phyloP scores from a whole-genome alignment of 2,113 vertebrate species.

The Ameiurus melas region DNA sequence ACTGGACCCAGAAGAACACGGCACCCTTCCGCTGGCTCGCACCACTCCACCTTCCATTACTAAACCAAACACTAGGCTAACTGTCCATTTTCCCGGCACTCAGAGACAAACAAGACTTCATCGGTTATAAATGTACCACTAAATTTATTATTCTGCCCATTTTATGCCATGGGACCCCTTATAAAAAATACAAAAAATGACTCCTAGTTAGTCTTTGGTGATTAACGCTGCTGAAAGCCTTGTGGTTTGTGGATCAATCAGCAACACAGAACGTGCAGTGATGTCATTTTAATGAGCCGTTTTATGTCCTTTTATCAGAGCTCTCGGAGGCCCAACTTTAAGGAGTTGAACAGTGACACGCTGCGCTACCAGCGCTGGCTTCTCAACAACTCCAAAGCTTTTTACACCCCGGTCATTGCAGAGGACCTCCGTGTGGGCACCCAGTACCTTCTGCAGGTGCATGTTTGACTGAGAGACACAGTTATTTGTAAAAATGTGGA shows the following conservation, averaged over 20 bases:
- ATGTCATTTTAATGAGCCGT: background rate
- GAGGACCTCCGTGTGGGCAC: conserved; percentile 92
- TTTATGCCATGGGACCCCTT: background rate
- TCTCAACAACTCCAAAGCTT: conserved; percentile 92
- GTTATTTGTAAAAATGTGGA: background rate
- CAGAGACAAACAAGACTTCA: conserved; percentile 33
- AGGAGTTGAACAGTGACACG: conserved; percentile 86
- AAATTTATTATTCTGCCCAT: conserved; percentile 22
- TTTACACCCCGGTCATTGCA: conserved; percentile 91
- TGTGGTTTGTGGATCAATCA: background rate
- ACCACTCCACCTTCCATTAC: conserved; percentile 43
- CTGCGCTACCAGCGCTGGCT: conserved; percentile 91
- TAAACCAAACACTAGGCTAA: conserved; percentile 30
- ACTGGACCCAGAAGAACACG: conserved; percentile 16
- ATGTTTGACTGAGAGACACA: conserved; percentile 6
- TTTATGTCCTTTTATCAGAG: conserved; percentile 70
- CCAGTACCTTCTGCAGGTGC: conserved; percentile 93
- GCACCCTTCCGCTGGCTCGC: conserved; percentile 24
- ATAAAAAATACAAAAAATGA: background rate
- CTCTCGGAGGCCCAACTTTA: conserved; percentile 89
- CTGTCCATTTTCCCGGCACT: conserved; percentile 53
- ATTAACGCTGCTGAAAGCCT: conserved; percentile 12
- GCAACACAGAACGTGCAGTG: background rate
- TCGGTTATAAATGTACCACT: conserved; percentile 20
- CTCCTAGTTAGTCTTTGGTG: background rate